Conservation (phyloP, 2,888 invertebrate species). For the Dendrolimus pini region DNA sequence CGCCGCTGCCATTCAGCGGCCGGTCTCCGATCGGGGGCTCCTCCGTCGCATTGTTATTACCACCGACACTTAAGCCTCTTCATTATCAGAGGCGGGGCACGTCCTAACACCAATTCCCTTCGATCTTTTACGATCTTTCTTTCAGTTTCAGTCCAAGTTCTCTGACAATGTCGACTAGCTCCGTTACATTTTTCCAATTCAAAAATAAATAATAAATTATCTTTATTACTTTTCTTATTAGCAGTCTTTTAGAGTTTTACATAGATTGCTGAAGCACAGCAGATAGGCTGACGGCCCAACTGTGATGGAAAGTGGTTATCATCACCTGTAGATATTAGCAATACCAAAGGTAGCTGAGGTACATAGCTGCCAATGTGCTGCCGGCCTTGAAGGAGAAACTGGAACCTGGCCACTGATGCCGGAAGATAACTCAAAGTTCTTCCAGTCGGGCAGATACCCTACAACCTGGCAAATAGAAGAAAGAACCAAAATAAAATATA, state of each 20-base stretch:
- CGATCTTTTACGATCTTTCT: too few relatives aligned
- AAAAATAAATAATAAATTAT: too few relatives aligned
- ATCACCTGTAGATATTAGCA: neutral
- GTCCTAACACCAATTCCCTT: too few relatives aligned
- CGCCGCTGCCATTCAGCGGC: neutral
- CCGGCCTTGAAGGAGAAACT: neutral
- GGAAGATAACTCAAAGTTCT: neutral
- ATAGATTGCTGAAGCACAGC: too few relatives aligned
- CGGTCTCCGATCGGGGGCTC: neutral
- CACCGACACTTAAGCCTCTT: neutral
- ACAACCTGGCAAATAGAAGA: too few relatives aligned
- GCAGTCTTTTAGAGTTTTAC: too few relatives aligned
- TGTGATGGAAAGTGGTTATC: neutral
- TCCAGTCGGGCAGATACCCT: neutral
- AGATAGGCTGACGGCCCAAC: neutral
- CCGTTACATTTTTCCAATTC: too few relatives aligned
- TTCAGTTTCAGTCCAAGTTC: too few relatives aligned
- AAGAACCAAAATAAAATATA: too few relatives aligned
- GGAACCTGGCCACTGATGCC: neutral
- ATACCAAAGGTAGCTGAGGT: neutral
- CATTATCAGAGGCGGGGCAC: neutral
- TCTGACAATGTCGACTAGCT: too few relatives aligned
- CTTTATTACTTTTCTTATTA: too few relatives aligned
- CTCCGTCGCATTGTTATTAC: neutral
- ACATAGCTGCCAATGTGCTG: neutral